phyloP scores from a whole-genome alignment of 1,140 invertebrate species.

The Drosophila tropicalis region DNA sequence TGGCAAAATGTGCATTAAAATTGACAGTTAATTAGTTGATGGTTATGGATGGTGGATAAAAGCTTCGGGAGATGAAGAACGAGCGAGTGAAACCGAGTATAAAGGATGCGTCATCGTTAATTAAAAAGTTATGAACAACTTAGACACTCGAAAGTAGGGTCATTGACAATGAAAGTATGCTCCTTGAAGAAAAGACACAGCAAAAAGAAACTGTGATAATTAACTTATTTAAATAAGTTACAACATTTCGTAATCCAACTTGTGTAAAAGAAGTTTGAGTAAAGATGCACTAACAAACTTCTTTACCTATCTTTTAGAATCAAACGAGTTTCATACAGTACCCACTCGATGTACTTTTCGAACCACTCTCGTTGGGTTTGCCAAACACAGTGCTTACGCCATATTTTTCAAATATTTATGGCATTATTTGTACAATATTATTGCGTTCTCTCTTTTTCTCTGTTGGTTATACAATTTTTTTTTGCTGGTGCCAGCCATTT shows the following conservation, averaged over 20 bases:
- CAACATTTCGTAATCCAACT: no score
- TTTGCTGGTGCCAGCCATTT: conserved; percentile 18
- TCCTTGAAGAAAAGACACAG: neutral
- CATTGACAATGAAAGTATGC: neutral
- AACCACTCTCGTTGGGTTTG: conserved; percentile 13
- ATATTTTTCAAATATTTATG: conserved; percentile 54
- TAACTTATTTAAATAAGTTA: neutral
- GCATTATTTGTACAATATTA: conserved; percentile 58
- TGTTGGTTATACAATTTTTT: conserved; percentile 5
- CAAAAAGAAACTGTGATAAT: neutral
- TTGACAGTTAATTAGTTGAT: conserved; percentile 59
- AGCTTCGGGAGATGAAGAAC: neutral
- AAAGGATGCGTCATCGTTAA: conserved; percentile 18
- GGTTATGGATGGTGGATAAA: neutral
- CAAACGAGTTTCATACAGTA: no score
- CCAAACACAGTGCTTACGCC: conserved; percentile 4
- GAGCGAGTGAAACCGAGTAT: neutral
- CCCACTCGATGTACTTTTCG: neutral
- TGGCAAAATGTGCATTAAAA: conserved; percentile 30
- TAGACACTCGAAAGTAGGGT: neutral
- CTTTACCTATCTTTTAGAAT: no score
- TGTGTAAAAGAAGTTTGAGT: no score
- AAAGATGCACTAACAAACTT: no score
- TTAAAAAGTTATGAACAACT: conserved; percentile 49
- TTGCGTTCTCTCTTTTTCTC: conserved; percentile 32